Conservation (phyloP, 2,113 vertebrate species). For the Alosa alosa region DNA sequence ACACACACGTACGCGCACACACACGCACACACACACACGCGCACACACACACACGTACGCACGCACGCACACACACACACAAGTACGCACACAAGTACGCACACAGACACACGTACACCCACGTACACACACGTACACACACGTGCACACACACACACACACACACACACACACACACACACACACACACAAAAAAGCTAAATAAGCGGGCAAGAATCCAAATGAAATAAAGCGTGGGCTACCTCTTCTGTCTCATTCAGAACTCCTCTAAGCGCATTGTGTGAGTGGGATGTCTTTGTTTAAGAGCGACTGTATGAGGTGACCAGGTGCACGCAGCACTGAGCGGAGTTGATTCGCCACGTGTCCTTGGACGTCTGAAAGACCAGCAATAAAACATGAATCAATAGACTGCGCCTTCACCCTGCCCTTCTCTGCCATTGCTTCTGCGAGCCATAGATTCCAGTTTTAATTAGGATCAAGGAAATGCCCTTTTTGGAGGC, state of each 20-base stretch:
- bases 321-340: conserved; percentile 44
- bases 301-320: conserved; percentile 59
- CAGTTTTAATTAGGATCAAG: conserved; percentile 65
- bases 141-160: neutral
- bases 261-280: neutral
- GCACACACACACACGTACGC: neutral
- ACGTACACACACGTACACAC: neutral
- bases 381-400: conserved; percentile 63
- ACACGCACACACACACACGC: neutral
- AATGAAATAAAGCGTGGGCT: conserved; percentile 57
- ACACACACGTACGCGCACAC: no score
- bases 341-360: conserved; percentile 65
- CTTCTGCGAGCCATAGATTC: conserved; percentile 56
- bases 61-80: neutral
- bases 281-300: conserved; percentile 62
- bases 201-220: conserved; percentile 31
- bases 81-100: no score
- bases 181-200: conserved; percentile 26
- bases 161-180: neutral
- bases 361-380: conserved; percentile 72
- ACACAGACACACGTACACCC: neutral
- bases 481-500: conserved; percentile 40
- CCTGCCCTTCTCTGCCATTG: conserved; percentile 35
- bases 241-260: conserved; percentile 52
- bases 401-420: conserved; percentile 55